phyloP scores from a whole-genome alignment of 2,888 invertebrate genomes.

The Gymnoscelis rufifasciata region DNA sequence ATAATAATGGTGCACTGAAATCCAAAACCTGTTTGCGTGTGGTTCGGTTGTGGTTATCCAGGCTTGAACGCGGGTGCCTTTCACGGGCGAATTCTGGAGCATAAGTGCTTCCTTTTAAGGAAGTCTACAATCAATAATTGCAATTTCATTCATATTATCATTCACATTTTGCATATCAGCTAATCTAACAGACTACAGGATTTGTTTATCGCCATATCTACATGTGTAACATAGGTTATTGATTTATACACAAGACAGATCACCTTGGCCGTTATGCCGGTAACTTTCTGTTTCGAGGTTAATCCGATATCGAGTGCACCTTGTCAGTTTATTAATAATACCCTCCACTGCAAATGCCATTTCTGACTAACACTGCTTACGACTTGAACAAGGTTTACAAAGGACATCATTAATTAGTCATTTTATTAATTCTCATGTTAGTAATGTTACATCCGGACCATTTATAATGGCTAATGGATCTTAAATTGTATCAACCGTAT shows the following conservation, averaged over 20 bases:
- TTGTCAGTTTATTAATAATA: constrained; percentile 30
- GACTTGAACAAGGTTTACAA: constrained; percentile 3
- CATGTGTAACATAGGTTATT: constrained; percentile 27
- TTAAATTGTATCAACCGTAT: neutral
- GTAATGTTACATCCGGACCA: constrained; percentile 8
- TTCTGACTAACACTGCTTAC: constrained; percentile 20
- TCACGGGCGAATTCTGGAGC: constrained; percentile 56
- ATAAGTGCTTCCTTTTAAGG: constrained; percentile 30
- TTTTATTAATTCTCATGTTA: constrained; percentile 6
- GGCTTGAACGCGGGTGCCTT: constrained; percentile 68
- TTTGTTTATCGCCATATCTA: constrained; percentile 25
- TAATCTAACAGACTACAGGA: constrained; percentile 16
- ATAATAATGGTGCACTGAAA: constrained; percentile 75
- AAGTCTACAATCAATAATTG: constrained; percentile 6
- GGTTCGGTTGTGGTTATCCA: constrained; percentile 71
- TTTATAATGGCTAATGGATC: constrained; percentile 9
- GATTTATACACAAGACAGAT: constrained; percentile 38
- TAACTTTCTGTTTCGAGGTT: constrained; percentile 68
- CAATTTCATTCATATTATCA: constrained; percentile 26
- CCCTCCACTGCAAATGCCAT: constrained; percentile 31
- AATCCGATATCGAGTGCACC: constrained; percentile 45
- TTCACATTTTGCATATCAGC: constrained; percentile 21
- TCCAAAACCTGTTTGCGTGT: constrained; percentile 70
- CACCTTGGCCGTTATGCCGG: constrained; percentile 66
- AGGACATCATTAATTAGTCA: neutral